These are phyloP conservation scores for Taenaris catops DNA, from an alignment of 2,888 invertebrate species.

Conservation along the genomic window DNA sequence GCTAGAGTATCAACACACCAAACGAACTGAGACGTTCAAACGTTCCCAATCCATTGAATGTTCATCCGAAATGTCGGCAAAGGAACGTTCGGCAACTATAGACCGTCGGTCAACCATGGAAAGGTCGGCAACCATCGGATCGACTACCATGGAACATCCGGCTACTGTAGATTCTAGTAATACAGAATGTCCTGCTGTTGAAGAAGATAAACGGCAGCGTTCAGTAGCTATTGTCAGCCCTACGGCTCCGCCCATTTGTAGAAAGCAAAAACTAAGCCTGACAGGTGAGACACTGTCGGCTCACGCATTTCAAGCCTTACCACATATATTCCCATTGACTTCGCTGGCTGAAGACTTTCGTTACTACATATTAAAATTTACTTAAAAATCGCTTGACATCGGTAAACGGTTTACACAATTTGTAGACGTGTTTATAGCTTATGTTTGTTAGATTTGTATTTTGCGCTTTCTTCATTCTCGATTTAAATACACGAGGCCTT, in stretches of 20 bases:
- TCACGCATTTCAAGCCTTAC: conserved; percentile 21
- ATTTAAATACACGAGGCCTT: too few species aligned
- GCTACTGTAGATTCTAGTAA: conserved; percentile 13
- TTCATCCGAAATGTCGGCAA: conserved; percentile 16
- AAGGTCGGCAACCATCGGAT: conserved; percentile 15
- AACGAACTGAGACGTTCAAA: conserved; percentile 35
- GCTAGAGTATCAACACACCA: conserved; percentile 51
- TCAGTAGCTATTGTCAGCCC: conserved; percentile 83
- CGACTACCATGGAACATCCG: conserved; percentile 8
- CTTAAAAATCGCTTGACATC: too few species aligned
- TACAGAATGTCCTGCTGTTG: conserved; percentile 24
- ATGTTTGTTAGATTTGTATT: too few species aligned
- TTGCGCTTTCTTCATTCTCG: too few species aligned
- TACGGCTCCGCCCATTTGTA: conserved; percentile 80
- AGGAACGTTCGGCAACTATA: conserved; percentile 15
- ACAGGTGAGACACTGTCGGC: conserved; percentile 69
- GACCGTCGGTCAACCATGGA: conserved; percentile 9
- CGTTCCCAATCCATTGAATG: conserved; percentile 36
- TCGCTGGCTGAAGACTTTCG: conserved; percentile 26
- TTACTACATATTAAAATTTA: conserved; percentile 2
- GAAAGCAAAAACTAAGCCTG: conserved; percentile 86
- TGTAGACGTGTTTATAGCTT: too few species aligned
- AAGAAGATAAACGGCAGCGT: conserved; percentile 52
- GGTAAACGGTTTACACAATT: too few species aligned
- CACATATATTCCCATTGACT: conserved; percentile 13